Conservation (phyloP, 1,140 invertebrate species). For the Drosophila baimaii region DNA sequence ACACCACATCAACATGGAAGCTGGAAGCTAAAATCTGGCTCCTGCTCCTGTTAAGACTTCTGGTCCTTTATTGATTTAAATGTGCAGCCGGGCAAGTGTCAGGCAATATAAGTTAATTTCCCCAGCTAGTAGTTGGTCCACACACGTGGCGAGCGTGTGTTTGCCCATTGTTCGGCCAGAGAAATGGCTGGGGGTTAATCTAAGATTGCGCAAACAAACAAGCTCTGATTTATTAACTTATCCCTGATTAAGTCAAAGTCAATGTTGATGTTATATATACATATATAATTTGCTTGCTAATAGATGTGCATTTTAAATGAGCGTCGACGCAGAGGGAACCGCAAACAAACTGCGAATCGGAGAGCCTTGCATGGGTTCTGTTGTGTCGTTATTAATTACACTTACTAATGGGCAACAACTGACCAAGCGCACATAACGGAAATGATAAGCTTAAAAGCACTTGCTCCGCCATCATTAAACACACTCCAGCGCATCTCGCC, state of each 20-base stretch:
- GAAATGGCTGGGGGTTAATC: constrained; percentile 21
- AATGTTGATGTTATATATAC: constrained; percentile 41
- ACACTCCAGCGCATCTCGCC: constrained; percentile 38
- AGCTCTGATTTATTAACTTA: constrained; percentile 42
- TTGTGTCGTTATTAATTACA: constrained; percentile 66
- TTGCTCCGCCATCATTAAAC: constrained; percentile 46
- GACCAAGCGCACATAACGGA: constrained; percentile 47
- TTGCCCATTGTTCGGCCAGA: constrained; percentile 6
- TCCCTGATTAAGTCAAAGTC: constrained; percentile 45
- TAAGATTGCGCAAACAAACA: constrained; percentile 36
- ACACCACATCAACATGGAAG: constrained; percentile 12
- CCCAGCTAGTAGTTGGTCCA: constrained; percentile 38
- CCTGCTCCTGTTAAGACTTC: background rate
- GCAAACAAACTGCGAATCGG: constrained; percentile 13
- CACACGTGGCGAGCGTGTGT: constrained; percentile 34
- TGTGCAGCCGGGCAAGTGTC: constrained; percentile 38
- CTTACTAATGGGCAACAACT: constrained; percentile 51
- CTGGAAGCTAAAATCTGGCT: background rate
- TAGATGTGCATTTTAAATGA: constrained; percentile 35
- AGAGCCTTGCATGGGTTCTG: constrained; percentile 13
- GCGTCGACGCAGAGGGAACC: constrained; percentile 3
- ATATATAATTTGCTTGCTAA: constrained; percentile 32
- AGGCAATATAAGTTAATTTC: constrained; percentile 49
- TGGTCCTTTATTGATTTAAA: constrained; percentile 48
- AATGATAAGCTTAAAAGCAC: constrained; percentile 65